Evolutionary conservation across 2,888 invertebrate genomes (phyloP).

Genomic region (Lissonota sp.): DNA sequence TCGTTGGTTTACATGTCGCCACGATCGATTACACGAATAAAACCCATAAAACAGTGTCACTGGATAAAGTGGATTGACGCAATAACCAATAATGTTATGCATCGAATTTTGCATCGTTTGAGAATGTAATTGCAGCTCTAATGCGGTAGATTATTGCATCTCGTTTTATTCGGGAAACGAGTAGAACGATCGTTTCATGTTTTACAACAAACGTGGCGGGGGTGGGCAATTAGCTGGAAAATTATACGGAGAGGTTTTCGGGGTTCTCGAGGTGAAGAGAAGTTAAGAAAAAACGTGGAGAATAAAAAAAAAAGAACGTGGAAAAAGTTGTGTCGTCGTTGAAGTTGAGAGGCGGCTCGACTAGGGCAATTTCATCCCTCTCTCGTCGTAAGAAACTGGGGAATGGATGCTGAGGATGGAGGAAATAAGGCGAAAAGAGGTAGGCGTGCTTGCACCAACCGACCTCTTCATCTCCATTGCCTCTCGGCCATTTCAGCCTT

Average conservation of each 20-base stretch:
- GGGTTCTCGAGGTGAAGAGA: constrained; percentile 22
- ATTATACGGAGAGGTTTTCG: constrained; percentile 40
- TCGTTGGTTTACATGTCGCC: too few relatives aligned
- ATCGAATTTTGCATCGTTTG: constrained; percentile 7
- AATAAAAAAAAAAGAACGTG: constrained; percentile 1
- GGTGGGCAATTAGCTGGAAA: constrained; percentile 47
- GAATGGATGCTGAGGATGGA: constrained; percentile 13
- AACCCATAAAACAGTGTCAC: too few relatives aligned
- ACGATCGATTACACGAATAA: too few relatives aligned
- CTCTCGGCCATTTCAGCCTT: constrained; percentile 18
- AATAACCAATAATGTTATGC: constrained; percentile 43
- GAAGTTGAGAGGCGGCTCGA: not conserved
- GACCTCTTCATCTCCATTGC: constrained; percentile 48
- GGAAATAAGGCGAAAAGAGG: constrained; percentile 38
- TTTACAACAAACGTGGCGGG: constrained; percentile 22
- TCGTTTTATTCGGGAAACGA: constrained; percentile 5
- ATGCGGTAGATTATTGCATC: constrained; percentile 18
- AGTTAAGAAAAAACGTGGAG: constrained; percentile 15
- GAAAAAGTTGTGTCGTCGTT: constrained; percentile 31
- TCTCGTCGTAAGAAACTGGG: constrained; percentile 27
- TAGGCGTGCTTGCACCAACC: constrained; percentile 49
- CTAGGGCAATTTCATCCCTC: constrained; percentile 45
- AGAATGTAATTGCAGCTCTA: constrained; percentile 33
- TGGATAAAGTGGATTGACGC: constrained; percentile 2
- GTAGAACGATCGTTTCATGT: constrained; percentile 16